Conservation (phyloP, 1,140 invertebrate genomes). For the Calliphora vicina region DNA sequence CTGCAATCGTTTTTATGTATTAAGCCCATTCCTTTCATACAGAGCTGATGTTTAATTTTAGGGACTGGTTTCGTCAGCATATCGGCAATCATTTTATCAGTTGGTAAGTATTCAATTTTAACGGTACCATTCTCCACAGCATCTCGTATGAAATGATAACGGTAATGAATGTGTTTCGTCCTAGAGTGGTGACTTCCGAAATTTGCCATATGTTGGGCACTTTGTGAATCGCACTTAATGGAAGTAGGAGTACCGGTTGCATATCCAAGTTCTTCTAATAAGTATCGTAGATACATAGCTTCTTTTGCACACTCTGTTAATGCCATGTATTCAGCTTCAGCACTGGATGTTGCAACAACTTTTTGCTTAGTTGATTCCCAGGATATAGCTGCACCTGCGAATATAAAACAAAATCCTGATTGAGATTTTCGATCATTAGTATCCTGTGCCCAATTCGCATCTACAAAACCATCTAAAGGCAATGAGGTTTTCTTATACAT, state of each 20-base stretch:
- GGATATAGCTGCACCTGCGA: no score
- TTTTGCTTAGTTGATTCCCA: not conserved
- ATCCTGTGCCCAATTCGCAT: not conserved
- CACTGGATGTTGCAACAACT: not conserved
- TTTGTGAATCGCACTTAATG: slow-evolving; percentile 7
- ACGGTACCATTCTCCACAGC: not conserved
- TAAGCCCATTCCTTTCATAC: not conserved
- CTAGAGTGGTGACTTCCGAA: slow-evolving; percentile 9
- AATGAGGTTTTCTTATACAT: no score
- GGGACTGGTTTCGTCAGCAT: not conserved
- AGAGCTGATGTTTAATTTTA: slow-evolving; percentile 8
- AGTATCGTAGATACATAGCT: no score
- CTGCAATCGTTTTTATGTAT: not conserved
- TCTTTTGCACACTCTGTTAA: no score
- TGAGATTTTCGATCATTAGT: slow-evolving; percentile 17
- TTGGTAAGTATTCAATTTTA: slow-evolving; percentile 6
- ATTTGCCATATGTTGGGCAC: slow-evolving; percentile 22
- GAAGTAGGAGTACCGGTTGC: not conserved
- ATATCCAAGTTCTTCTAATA: not conserved
- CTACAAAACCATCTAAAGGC: not conserved
- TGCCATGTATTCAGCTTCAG: slow-evolving; percentile 28
- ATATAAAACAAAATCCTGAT: not conserved
- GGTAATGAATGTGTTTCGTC: slow-evolving; percentile 11
- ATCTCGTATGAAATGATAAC: slow-evolving; percentile 25
- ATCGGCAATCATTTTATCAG: slow-evolving; percentile 21